Conservation (phyloP, 1,140 invertebrate species). For the Bombus polaris region DNA sequence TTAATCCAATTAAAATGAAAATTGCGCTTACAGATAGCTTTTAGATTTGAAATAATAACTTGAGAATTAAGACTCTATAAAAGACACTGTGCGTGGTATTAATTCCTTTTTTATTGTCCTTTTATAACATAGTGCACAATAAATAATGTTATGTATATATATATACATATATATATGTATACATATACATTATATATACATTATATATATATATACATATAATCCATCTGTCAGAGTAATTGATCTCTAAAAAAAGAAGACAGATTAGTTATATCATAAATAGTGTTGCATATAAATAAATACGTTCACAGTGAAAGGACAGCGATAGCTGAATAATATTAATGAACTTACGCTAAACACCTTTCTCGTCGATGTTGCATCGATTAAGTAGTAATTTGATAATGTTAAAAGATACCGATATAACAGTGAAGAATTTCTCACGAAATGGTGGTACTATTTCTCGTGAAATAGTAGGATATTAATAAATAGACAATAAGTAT, state of each 20-base stretch:
- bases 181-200: background rate
- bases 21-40: background rate
- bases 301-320: constrained; percentile 50
- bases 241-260: constrained; percentile 59
- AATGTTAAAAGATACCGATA: background rate
- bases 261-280: constrained; percentile 46
- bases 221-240: constrained; percentile 53
- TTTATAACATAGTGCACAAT: constrained; percentile 71
- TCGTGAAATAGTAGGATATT: constrained; percentile 31
- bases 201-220: constrained; percentile 13
- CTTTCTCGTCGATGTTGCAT: constrained; percentile 13
- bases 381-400: background rate
- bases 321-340: constrained; percentile 51
- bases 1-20: background rate
- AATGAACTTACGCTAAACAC: constrained; percentile 51
- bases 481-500: constrained; percentile 25
- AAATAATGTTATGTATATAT: constrained; percentile 53
- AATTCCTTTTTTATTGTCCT: constrained; percentile 72
- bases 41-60: background rate
- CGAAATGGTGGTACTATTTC: too few species aligned
- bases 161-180: background rate
- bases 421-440: constrained; percentile 37
- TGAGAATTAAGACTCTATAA: background rate
- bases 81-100: constrained; percentile 23
- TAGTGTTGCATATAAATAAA: constrained; percentile 59